Percentiles rank a stretch among this genome's conserved stretches.
Conservation (phyloP, 2,888 invertebrate species). For the Heliconius ismenius region DNA sequence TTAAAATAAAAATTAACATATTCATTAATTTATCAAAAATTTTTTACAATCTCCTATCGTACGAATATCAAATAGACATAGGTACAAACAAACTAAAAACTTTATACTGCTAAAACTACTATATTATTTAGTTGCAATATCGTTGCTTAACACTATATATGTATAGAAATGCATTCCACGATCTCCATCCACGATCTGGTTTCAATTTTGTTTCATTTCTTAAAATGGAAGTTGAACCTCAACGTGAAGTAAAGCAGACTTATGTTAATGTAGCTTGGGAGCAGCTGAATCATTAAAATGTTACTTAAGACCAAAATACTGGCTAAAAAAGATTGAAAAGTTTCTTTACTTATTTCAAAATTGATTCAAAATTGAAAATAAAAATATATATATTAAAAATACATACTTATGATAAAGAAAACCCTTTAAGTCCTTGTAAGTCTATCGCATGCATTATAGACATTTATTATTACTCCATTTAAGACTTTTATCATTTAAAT, state of each 20-base stretch:
- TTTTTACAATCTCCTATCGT: too few relatives aligned
- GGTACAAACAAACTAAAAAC: not conserved
- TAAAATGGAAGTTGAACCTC: slow-evolving; percentile 24
- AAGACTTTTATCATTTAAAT: not conserved
- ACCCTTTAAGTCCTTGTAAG: too few relatives aligned
- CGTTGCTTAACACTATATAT: not conserved
- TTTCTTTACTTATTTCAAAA: too few relatives aligned
- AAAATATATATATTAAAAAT: too few relatives aligned
- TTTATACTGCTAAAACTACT: not conserved
- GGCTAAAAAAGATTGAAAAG: not conserved
- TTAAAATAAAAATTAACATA: too few relatives aligned
- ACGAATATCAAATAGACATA: not conserved
- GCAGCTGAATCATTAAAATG: slow-evolving; percentile 5
- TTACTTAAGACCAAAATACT: not conserved
- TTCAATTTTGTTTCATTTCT: slow-evolving; percentile 25
- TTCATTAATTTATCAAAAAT: too few relatives aligned
- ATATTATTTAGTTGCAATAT: not conserved
- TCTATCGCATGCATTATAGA: too few relatives aligned
- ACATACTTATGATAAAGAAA: too few relatives aligned
- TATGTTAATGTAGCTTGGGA: slow-evolving; percentile 16
- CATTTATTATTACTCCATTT: not conserved
- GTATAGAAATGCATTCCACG: slow-evolving; percentile 10
- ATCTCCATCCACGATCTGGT: not conserved
- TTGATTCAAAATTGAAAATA: too few relatives aligned
- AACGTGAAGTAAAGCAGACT: slow-evolving; percentile 14